These are phyloP conservation scores for Cotesia vestalis DNA, from an alignment of 1,140 invertebrate genomes.

Conservation along the genomic window DNA sequence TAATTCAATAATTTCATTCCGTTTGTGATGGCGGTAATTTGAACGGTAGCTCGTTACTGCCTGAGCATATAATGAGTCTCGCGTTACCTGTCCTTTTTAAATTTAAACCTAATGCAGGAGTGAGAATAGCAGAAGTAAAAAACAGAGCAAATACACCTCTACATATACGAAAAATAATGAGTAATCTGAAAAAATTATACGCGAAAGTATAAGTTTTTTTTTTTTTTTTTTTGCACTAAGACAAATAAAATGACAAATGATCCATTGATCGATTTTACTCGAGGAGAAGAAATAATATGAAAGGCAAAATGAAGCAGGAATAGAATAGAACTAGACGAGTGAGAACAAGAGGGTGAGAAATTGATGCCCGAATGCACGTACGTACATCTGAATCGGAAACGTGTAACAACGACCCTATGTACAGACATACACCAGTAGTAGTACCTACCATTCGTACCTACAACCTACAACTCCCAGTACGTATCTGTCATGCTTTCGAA, in stretches of 20 bases:
- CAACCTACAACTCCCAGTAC: constrained; percentile 3
- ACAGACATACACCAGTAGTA: background rate
- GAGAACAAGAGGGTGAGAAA: constrained; percentile 6
- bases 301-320: background rate
- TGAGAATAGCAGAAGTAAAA: constrained; percentile 5
- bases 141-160: background rate
- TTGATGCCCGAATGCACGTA: constrained; percentile 2
- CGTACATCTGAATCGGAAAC: background rate
- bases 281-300: background rate
- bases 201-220: no score
- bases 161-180: background rate
- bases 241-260: background rate
- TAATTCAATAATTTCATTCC: constrained; percentile 54
- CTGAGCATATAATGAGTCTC: constrained; percentile 55
- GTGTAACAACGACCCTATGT: background rate
- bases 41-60: constrained; percentile 52
- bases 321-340: background rate
- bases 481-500: constrained; percentile 42
- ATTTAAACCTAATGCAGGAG: background rate
- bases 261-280: background rate
- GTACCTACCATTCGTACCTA: constrained; percentile 27
- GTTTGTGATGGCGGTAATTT: constrained; percentile 54
- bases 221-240: no score
- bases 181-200: no score
- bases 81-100: constrained; percentile 43